Percentiles rank a stretch among this genome's conserved stretches.
Evolutionary conservation across 2,888 invertebrate genomes (phyloP).

Genomic region (Drosophila koepferae): DNA sequence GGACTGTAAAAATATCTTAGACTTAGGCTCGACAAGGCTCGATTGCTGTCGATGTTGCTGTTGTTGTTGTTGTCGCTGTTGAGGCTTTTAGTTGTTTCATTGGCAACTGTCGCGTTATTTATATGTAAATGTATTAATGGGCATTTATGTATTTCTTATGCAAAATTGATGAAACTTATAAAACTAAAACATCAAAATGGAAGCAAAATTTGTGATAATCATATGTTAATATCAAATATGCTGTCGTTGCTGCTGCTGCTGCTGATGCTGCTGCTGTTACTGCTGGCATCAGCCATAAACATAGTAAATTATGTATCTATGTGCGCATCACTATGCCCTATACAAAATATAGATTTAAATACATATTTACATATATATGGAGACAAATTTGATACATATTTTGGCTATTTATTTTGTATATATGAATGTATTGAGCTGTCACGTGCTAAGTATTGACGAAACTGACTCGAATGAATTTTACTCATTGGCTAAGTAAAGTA

Average conservation of each 20-base stretch:
- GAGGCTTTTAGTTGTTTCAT: conserved; percentile 22
- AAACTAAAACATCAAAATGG: conserved; percentile 72
- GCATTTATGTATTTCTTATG: conserved; percentile 71
- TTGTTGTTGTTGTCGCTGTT: neutral
- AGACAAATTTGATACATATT: conserved; percentile 25
- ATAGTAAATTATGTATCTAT: conserved; percentile 65
- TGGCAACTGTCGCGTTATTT: conserved; percentile 57
- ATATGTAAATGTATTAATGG: conserved; percentile 74
- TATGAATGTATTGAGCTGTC: conserved; percentile 10
- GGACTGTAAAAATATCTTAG: conserved; percentile 21
- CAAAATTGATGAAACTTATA: conserved; percentile 57
- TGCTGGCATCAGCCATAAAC: conserved; percentile 60
- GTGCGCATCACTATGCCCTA: conserved; percentile 33
- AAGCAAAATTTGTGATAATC: conserved; percentile 78
- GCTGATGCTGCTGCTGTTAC: neutral
- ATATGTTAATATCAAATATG: conserved; percentile 69
- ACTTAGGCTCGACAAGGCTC: neutral
- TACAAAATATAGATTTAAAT: conserved; percentile 19
- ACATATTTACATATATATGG: conserved; percentile 6
- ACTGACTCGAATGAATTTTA: neutral
- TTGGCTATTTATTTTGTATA: conserved; percentile 9
- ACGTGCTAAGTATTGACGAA: conserved; percentile 7
- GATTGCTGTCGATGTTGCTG: neutral
- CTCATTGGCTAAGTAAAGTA: neutral
- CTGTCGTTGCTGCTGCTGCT: conserved; percentile 32